A percentile compares a stretch with the other conserved stretches of the same genome.
phyloP scores from a whole-genome alignment of 2,888 invertebrate species.

The Ennomos fuscantarius region DNA sequence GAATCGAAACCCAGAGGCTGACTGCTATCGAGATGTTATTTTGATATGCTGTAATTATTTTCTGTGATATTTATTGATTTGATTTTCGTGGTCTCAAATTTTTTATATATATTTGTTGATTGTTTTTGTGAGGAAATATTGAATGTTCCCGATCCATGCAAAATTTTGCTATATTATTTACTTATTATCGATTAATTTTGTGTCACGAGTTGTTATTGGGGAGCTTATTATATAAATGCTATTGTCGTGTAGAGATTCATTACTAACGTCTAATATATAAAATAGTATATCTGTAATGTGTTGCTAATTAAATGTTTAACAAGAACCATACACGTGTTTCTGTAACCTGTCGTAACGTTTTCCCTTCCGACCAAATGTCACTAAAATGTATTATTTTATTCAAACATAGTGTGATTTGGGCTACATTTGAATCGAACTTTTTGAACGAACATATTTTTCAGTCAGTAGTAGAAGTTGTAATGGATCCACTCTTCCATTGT shows the following conservation, averaged over 20 bases:
- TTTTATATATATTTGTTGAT: slow-evolving; percentile 17
- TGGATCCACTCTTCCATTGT: too few relatives aligned
- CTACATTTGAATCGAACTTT: too few relatives aligned
- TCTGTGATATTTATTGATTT: slow-evolving; percentile 24
- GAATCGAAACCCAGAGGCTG: slow-evolving; percentile 1
- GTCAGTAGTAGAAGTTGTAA: too few relatives aligned
- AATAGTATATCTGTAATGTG: slow-evolving; percentile 37
- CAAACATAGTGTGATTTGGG: too few relatives aligned
- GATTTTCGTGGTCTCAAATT: slow-evolving; percentile 20
- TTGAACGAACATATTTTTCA: too few relatives aligned
- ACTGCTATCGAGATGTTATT: slow-evolving; percentile 2
- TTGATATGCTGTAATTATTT: slow-evolving; percentile 20
- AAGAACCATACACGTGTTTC: slow-evolving; percentile 21
- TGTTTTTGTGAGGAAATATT: not conserved
- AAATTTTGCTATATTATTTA: slow-evolving; percentile 14
- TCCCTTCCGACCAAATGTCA: too few relatives aligned
- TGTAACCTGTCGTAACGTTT: not conserved
- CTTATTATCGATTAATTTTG: slow-evolving; percentile 5
- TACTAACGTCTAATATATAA: slow-evolving; percentile 16
- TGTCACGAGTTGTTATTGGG: slow-evolving; percentile 5
- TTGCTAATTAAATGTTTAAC: slow-evolving; percentile 47
- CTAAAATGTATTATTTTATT: too few relatives aligned
- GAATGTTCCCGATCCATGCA: not conserved
- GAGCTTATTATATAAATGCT: slow-evolving; percentile 15
- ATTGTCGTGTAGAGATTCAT: slow-evolving; percentile 12